Base-by-base conservation (phyloP, 2,888 invertebrate species). In the Erynnis tages region DNA sequence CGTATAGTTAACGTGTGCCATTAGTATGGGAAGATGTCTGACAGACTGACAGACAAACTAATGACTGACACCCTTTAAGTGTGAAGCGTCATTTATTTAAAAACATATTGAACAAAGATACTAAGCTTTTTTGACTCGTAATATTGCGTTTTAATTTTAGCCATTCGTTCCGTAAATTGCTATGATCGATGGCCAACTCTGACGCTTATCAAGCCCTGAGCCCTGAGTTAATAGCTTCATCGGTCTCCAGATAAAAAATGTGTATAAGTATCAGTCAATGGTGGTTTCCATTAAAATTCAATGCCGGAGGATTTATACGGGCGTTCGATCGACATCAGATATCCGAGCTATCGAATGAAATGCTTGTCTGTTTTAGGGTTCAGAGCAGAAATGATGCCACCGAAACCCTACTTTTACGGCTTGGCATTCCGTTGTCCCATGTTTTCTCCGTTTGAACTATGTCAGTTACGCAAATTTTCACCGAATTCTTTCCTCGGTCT, bases 311-410 rank as follows among this genome's bases (percentile, higher is more conserved):
- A 52, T 52, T 52, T 52, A 52, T 52, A 52, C 40, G 49, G 48
- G 25, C 47, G 53, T 30, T 29, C 50, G 55, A 21, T 50, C 44
- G 19, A 25, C 43, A 47, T 56, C 50, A 41, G 54, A 58, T 54
- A 56, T 13, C 17, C 11, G 16, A 32, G 37, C 52, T 35, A 43
- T 43, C 52, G 37, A 30, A 44, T 50, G 52, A 44, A 52, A 52
- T 45, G 52, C 46, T 55, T 45, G 45, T 50, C 44, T 35, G 46
- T 56, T 61, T 30, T 30, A 21, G 21, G 5, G 21, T 21, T 21
- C 21, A 4, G 21, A 4, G 5, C 5, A 21, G 3, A 21, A 21
- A 5, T 4, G 5, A 21, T 21, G 5, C 4, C 3, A 21, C 3
- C 21, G 4, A 5, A 21, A 21, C 21, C 21, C 21, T 21, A 21